Base-by-base conservation (phyloP, 92 coral and sea anemone species). In the Galaxea fascicularis region DNA sequence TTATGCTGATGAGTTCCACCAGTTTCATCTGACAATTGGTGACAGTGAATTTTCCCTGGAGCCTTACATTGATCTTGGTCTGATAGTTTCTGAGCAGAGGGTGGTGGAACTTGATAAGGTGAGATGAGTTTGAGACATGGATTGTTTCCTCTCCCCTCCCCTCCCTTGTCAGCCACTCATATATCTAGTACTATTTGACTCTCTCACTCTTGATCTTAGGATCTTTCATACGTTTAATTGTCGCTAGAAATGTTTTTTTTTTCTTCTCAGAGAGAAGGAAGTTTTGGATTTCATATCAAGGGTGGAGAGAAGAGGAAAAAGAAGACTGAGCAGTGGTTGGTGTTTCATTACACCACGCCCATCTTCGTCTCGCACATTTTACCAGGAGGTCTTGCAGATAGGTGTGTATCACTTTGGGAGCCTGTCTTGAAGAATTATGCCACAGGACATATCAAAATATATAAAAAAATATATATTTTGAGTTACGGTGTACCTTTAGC, bases 271-370 rank as follows among this genome's bases (percentile, higher is more conserved):
- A 91, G 78, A 53, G 90, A 85, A 11, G 90, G 65, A 44, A 82
- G 89, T 25, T 97, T 97, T 89, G 99, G 99, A 14, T 97, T 97
- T 81, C 90, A 84, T 44, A 87, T 97, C 78, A 97, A 93, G 76
- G 99, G 99, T 13, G 99, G 99, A 26, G 91, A 95, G 77, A 97
- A 89, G 80, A 87, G 86, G 65, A 92, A 86, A 45, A 82, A 90
- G 31, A 91, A 89, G 84, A 95, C 88, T 74, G 88, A 91, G 18
- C 90, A 97, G n/a, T 97, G 90, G 91, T 71, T 96, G 69, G 91
- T 82, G 20, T 89, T 84, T 53, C 84, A 89, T 87, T 93, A 95
- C 76, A 95, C 81, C 66, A 84, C 95, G 4, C 99, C 99, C 25
- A 87, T 95, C 8, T 97, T 97, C 45, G 85, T 97, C 29, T 89